These are phyloP conservation scores for Harpagoxenus sublaevis DNA, from an alignment of 2,888 invertebrate species.

Conservation along the genomic window DNA sequence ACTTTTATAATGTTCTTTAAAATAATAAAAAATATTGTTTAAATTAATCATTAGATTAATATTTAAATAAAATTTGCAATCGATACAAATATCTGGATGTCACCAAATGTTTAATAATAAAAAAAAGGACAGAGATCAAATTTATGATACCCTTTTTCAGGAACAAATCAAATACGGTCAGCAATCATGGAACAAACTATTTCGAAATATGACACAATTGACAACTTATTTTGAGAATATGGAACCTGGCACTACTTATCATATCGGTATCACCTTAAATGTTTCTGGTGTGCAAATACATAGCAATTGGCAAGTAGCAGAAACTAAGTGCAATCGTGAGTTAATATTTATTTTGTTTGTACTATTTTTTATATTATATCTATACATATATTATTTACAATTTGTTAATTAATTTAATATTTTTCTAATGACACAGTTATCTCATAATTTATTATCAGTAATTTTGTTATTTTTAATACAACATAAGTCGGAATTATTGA, in stretches of 20 bases:
- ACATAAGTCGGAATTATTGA: not conserved
- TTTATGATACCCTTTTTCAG: slow-evolving; percentile 22
- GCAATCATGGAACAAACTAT: not conserved
- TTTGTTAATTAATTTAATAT: too few relatives aligned
- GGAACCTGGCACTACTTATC: slow-evolving; percentile 65
- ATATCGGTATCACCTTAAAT: slow-evolving; percentile 14
- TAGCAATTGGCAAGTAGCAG: slow-evolving; percentile 53
- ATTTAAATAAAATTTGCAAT: not conserved
- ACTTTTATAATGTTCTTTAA: not conserved
- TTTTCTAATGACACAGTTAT: not conserved
- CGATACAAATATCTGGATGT: not conserved
- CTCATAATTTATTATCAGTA: not conserved
- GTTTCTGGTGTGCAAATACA: not conserved
- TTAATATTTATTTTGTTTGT: not conserved
- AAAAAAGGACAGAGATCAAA: not conserved
- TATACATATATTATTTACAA: too few relatives aligned
- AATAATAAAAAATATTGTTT: not conserved
- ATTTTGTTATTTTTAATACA: not conserved
- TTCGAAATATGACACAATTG: slow-evolving; percentile 39
- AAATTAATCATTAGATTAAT: not conserved
- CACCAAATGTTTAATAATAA: not conserved
- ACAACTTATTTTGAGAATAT: slow-evolving; percentile 43
- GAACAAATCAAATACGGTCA: fast-evolving
- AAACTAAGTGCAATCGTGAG: slow-evolving; percentile 71
- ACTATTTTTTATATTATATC: not conserved